A percentile compares a stretch with the other conserved stretches of the same genome.
These are phyloP conservation scores for Ptiloglossa arizonensis DNA, from an alignment of 1,140 invertebrate genomes.

Conservation along the genomic window DNA sequence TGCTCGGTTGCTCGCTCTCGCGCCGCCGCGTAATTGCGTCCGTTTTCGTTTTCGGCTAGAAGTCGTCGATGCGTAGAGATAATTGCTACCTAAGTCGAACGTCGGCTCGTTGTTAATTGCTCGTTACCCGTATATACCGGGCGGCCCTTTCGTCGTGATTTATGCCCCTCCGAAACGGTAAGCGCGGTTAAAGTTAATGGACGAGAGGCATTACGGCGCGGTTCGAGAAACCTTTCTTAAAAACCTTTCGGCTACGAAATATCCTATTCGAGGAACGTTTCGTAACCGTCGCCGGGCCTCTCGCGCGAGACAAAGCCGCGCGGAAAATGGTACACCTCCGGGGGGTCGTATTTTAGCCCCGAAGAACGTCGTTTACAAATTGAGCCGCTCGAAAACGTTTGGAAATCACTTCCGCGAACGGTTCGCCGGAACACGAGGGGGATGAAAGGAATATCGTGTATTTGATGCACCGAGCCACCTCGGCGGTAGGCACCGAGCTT, in stretches of 20 bases:
- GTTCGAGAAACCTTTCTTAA: not conserved
- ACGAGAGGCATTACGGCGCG: constrained; percentile 7
- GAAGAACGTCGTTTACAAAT: not conserved
- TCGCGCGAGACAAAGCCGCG: not conserved
- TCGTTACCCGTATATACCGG: constrained; percentile 41
- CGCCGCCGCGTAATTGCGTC: no score
- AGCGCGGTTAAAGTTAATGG: constrained; percentile 35
- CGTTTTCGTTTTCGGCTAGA: constrained; percentile 15
- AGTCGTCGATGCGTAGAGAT: constrained; percentile 28
- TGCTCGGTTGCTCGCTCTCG: constrained; percentile 5
- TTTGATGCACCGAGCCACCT: not conserved
- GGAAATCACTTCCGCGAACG: not conserved
- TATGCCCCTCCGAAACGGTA: constrained; percentile 25
- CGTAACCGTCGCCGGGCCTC: not conserved
- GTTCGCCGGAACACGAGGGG: not conserved
- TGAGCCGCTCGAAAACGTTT: not conserved
- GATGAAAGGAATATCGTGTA: constrained; percentile 19
- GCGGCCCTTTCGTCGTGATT: constrained; percentile 30
- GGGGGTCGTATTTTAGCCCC: not conserved
- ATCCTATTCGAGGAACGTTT: constrained; percentile 23
- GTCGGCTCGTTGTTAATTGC: constrained; percentile 45
- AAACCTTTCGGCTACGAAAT: not conserved
- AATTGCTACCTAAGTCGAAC: constrained; percentile 25
- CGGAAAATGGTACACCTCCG: no score
- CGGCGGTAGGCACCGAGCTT: not conserved